Evolutionary conservation across 2,113 vertebrate species (phyloP).

Genomic region (Tilapia sparmanii): DNA sequence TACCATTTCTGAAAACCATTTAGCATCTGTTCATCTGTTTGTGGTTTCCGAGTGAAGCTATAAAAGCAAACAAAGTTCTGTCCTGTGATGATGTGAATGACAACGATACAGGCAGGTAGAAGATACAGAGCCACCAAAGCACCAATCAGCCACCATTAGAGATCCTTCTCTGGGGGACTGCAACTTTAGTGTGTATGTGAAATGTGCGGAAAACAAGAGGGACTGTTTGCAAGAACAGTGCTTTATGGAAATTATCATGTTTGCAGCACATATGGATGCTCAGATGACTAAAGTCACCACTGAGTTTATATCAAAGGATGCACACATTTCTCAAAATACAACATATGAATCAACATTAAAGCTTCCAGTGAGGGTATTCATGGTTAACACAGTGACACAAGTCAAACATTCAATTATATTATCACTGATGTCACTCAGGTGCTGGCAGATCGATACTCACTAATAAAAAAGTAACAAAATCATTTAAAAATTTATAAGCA

Average conservation of each 20-base stretch:
- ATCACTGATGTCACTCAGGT: not conserved
- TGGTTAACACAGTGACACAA: accelerated
- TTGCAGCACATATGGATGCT: not conserved
- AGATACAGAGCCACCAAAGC: not conserved
- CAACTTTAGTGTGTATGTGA: not conserved
- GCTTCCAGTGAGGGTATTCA: not conserved
- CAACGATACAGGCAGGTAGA: not conserved
- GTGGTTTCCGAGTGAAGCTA: not conserved
- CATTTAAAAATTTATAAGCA: accelerated
- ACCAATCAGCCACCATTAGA: not conserved
- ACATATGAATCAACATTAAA: not conserved
- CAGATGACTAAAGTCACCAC: accelerated
- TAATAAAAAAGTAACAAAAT: not conserved
- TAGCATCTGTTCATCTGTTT: conserved; percentile 26
- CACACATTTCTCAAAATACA: not conserved
- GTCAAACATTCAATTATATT: not conserved
- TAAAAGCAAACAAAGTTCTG: not conserved
- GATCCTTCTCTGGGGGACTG: not conserved
- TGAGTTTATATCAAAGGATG: not conserved
- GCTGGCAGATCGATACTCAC: accelerated
- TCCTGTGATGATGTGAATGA: not conserved
- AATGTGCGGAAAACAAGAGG: not conserved
- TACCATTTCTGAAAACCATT: conserved; percentile 6
- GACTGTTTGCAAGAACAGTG: not conserved
- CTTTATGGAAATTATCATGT: not conserved